These are phyloP conservation scores for Stomatorhinus walkeri DNA, from an alignment of 2,797 vertebrate species.

Conservation along the genomic window DNA sequence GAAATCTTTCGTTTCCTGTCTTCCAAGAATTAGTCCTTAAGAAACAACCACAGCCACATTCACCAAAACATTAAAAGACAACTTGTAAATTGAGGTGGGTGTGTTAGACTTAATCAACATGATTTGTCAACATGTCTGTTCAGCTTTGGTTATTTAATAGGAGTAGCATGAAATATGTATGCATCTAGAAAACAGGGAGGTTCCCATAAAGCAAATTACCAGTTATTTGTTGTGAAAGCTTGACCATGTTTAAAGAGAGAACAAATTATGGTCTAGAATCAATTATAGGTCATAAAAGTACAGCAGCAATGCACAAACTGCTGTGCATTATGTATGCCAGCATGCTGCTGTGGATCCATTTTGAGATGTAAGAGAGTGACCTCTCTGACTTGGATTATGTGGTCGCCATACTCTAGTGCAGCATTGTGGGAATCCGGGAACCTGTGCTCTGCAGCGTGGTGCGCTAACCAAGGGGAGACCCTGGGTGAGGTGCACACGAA, in stretches of 20 bases:
- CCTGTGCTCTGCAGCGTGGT: neutral
- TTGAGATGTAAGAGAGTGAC: neutral
- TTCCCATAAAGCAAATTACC: neutral
- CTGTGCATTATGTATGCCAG: neutral
- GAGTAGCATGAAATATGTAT: neutral
- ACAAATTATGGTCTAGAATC: neutral
- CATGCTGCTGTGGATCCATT: neutral
- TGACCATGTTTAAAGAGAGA: neutral
- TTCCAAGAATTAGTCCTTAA: neutral
- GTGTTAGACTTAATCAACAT: neutral
- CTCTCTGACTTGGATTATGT: neutral
- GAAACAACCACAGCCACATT: neutral
- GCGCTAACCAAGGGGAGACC: neutral
- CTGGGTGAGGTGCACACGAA: neutral
- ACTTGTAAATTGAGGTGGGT: neutral
- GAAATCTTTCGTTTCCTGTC: neutral
- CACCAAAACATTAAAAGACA: neutral
- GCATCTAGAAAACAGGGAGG: neutral
- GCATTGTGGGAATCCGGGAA: neutral
- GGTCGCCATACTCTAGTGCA: neutral
- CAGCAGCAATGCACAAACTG: neutral
- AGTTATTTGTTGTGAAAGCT: neutral
- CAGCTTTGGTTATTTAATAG: neutral
- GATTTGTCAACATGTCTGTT: neutral
- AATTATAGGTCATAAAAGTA: neutral